phyloP scores from a whole-genome alignment of 2,888 invertebrate species.

The Theretra japonica region DNA sequence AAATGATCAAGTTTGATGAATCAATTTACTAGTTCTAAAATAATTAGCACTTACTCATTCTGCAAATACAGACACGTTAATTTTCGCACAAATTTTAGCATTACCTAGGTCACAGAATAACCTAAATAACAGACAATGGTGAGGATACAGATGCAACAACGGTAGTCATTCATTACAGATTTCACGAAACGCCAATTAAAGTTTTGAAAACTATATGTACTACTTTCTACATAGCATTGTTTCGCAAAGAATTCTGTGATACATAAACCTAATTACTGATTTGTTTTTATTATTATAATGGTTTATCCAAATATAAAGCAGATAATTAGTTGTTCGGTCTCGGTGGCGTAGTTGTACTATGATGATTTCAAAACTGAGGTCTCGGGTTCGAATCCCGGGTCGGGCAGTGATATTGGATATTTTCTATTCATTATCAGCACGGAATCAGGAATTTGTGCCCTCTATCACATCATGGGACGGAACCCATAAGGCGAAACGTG shows the following conservation, averaged over 20 bases:
- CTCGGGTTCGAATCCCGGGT: too few species aligned
- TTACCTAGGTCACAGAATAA: neutral
- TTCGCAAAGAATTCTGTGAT: neutral
- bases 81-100: neutral
- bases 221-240: conserved; percentile 1
- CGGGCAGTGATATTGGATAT: too few species aligned
- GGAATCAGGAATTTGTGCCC: too few species aligned
- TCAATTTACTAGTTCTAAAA: neutral
- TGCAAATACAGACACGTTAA: neutral
- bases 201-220: neutral
- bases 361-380: too few species aligned
- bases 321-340: too few species aligned
- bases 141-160: neutral
- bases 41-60: neutral
- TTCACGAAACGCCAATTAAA: neutral
- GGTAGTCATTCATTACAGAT: neutral
- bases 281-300: too few species aligned
- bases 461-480: too few species aligned
- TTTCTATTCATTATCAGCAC: too few species aligned
- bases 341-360: too few species aligned
- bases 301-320: too few species aligned
- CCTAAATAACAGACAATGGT: neutral
- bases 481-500: too few species aligned
- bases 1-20: neutral
- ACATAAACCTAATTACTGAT: too few species aligned